Percentiles rank a stretch among this genome's conserved stretches.
phyloP scores from a whole-genome alignment of 1,140 invertebrate genomes.

The Neodiprion pinetum region DNA sequence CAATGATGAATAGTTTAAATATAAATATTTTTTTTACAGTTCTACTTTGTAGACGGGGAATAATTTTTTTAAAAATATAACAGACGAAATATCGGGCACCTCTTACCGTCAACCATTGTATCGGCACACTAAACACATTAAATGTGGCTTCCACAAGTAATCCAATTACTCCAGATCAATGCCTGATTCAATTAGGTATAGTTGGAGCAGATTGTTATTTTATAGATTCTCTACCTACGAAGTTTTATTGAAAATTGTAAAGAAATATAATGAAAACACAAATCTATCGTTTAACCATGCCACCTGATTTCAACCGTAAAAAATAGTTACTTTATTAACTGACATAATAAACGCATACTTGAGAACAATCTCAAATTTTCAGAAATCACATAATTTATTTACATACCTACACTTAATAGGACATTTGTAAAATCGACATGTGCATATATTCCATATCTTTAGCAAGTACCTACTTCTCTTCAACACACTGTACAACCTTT shows the following conservation, averaged over 20 bases:
- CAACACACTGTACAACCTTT: no score
- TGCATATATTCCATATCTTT: no score
- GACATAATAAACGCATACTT: no score
- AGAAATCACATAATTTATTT: no score
- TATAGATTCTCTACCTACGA: not conserved
- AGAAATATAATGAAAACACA: not conserved
- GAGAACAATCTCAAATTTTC: no score
- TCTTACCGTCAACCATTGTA: conserved; percentile 48
- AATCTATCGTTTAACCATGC: no score
- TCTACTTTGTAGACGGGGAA: no score
- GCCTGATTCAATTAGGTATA: conserved; percentile 42
- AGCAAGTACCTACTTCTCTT: no score
- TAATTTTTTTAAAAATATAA: not conserved
- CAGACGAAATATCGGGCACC: conserved; percentile 8
- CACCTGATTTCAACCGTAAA: no score
- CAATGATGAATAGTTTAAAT: conserved; percentile 9
- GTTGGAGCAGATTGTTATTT: not conserved
- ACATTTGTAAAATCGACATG: no score
- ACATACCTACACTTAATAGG: no score
- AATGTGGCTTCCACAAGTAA: conserved; percentile 34
- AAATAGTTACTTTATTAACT: no score
- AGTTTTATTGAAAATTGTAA: not conserved
- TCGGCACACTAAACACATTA: conserved; percentile 35
- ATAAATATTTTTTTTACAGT: conserved; percentile 6
- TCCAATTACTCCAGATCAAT: conserved; percentile 47